Conservation (phyloP, 2,113 vertebrate species). For the Trematomus loennbergii region DNA sequence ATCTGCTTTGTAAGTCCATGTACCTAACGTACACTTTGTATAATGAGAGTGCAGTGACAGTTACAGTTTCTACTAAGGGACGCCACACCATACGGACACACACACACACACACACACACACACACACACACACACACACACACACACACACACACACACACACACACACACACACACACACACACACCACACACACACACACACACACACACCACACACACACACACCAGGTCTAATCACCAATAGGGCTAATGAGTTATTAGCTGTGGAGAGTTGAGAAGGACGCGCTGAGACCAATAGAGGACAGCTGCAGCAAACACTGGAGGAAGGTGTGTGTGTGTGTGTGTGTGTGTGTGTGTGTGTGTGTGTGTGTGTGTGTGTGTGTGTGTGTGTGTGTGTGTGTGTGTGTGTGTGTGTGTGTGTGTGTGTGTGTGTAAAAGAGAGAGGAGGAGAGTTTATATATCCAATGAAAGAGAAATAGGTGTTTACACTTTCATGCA, state of each 20-base stretch:
- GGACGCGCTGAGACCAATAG: conserved; percentile 58
- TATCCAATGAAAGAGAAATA: not conserved
- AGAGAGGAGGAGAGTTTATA: not conserved
- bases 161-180: conserved; percentile 28
- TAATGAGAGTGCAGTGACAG: not conserved
- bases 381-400: conserved; percentile 7
- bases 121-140: conserved; percentile 5
- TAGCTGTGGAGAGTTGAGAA: conserved; percentile 26
- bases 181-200: conserved; percentile 45
- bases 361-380: conserved; percentile 8
- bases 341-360: not conserved
- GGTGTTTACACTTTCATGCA: not conserved
- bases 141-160: conserved; percentile 5
- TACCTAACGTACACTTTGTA: not conserved
- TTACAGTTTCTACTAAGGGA: conserved; percentile 8
- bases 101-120: conserved; percentile 15
- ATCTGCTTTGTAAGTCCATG: not conserved
- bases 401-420: too few relatives aligned
- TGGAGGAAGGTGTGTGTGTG: conserved; percentile 14
- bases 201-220: too few relatives aligned
- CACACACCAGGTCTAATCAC: conserved; percentile 31
- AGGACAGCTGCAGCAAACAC: conserved; percentile 84
- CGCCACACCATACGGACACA: not conserved
- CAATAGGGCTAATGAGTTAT: conserved; percentile 80
- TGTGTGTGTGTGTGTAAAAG: too few relatives aligned